Percentiles rank a stretch among this genome's conserved stretches.
phyloP scores from a whole-genome alignment of 2,888 invertebrate species.

The Dicyrtomina minuta region DNA sequence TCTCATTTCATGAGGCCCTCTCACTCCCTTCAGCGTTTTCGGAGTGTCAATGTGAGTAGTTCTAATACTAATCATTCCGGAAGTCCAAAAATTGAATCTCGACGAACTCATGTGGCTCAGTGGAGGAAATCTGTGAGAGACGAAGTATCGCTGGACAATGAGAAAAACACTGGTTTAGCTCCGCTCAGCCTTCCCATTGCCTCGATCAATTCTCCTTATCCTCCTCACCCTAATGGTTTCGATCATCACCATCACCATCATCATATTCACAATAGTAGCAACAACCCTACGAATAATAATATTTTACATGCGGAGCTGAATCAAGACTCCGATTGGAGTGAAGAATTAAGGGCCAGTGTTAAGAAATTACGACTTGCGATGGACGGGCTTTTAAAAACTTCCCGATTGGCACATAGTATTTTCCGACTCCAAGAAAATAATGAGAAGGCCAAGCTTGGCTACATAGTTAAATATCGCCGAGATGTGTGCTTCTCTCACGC shows the following conservation, averaged over 20 bases:
- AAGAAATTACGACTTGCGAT: slow-evolving; percentile 77
- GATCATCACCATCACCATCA: slow-evolving; percentile 4
- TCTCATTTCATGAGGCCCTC: slow-evolving; percentile 41
- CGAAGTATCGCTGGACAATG: slow-evolving; percentile 24
- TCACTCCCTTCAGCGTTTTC: slow-evolving; percentile 31
- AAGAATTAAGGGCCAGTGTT: slow-evolving; percentile 75
- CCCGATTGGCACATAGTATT: slow-evolving; percentile 78
- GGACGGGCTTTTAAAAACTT: slow-evolving; percentile 73
- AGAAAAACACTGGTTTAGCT: slow-evolving; percentile 14
- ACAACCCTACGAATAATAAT: slow-evolving; percentile 33
- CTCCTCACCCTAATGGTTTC: slow-evolving; percentile 10
- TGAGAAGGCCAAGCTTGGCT: slow-evolving; percentile 70
- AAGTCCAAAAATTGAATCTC: slow-evolving; percentile 24
- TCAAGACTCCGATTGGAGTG: slow-evolving; percentile 65
- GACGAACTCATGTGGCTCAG: slow-evolving; percentile 29
- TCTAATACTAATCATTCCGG: slow-evolving; percentile 7
- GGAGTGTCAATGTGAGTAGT: slow-evolving; percentile 30
- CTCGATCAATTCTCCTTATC: background rate
- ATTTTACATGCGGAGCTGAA: slow-evolving; percentile 11
- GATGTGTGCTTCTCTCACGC: slow-evolving; percentile 91
- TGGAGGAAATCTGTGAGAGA: slow-evolving; percentile 45
- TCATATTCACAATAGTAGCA: background rate
- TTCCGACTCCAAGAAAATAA: slow-evolving; percentile 77
- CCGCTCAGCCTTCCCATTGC: slow-evolving; percentile 17
- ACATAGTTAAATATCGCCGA: slow-evolving; percentile 74